phyloP scores from a whole-genome alignment of 2,888 invertebrate genomes.

The Beris morrisii region DNA sequence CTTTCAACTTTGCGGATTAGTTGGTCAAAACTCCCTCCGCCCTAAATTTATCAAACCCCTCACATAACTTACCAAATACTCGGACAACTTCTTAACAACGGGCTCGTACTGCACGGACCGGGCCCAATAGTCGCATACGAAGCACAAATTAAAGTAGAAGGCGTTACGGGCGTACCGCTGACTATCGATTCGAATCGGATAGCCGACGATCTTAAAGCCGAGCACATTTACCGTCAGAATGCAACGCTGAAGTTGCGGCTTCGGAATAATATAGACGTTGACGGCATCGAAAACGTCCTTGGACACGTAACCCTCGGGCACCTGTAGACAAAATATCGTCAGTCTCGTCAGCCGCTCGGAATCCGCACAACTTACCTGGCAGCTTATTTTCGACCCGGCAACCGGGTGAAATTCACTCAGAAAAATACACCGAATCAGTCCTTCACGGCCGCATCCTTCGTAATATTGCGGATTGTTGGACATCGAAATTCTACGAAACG shows the following conservation, averaged over 20 bases:
- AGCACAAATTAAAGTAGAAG: conserved; percentile 93
- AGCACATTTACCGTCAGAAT: conserved; percentile 82
- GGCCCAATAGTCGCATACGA: conserved; percentile 88
- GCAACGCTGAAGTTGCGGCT: conserved; percentile 85
- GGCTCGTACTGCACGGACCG: conserved; percentile 92
- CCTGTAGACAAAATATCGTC: conserved; percentile 59
- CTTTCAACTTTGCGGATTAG: no score
- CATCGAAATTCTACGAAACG: conserved; percentile 3
- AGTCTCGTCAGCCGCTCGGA: background rate
- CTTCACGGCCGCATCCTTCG: conserved; percentile 70
- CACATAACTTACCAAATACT: conserved; percentile 71
- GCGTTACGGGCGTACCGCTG: conserved; percentile 89
- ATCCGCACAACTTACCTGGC: conserved; percentile 66
- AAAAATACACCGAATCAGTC: conserved; percentile 80
- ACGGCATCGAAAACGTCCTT: conserved; percentile 94
- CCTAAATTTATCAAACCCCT: no score
- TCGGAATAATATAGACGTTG: conserved; percentile 93
- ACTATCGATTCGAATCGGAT: conserved; percentile 87
- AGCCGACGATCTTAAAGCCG: conserved; percentile 88
- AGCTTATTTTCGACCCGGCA: conserved; percentile 81
- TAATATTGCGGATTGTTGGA: conserved; percentile 50
- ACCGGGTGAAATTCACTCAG: conserved; percentile 76
- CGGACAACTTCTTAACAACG: conserved; percentile 90
- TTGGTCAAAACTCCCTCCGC: no score
- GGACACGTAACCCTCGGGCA: conserved; percentile 86